A percentile compares a stretch with the other conserved stretches of the same genome.
Conservation (phyloP, 2,797 vertebrate genomes). For the Arremon brunneinucha region DNA sequence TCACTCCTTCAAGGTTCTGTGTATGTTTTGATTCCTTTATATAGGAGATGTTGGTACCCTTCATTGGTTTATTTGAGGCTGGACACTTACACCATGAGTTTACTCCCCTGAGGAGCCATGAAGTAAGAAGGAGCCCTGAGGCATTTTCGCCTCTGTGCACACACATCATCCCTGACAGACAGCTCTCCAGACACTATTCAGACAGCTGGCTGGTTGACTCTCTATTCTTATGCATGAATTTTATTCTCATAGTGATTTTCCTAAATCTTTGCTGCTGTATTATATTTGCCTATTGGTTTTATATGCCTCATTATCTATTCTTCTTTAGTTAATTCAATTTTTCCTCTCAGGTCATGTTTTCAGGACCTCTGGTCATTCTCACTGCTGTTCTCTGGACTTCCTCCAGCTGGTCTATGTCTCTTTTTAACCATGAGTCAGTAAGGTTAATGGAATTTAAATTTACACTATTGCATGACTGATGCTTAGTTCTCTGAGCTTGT, state of each 20-base stretch:
- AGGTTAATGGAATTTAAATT: slow-evolving; percentile 35
- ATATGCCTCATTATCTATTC: neutral
- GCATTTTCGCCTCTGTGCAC: neutral
- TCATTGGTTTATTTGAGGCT: neutral
- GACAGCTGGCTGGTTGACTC: neutral
- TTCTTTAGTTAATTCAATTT: neutral
- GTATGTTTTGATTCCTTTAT: neutral
- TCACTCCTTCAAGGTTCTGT: neutral
- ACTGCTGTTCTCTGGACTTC: neutral
- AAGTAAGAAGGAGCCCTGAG: neutral
- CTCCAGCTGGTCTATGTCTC: neutral
- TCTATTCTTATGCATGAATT: neutral
- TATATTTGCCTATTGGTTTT: neutral
- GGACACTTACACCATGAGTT: neutral
- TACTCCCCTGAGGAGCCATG: neutral
- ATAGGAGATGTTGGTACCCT: neutral
- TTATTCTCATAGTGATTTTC: neutral
- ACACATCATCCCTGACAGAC: neutral
- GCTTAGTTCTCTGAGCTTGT: neutral
- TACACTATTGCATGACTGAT: neutral
- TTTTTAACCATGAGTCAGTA: neutral
- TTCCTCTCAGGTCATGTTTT: neutral
- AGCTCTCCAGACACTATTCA: neutral
- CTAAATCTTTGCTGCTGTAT: neutral
- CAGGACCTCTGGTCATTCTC: neutral